These are phyloP conservation scores for Epinotia demarniana DNA, from an alignment of 2,888 invertebrate genomes.

Conservation along the genomic window DNA sequence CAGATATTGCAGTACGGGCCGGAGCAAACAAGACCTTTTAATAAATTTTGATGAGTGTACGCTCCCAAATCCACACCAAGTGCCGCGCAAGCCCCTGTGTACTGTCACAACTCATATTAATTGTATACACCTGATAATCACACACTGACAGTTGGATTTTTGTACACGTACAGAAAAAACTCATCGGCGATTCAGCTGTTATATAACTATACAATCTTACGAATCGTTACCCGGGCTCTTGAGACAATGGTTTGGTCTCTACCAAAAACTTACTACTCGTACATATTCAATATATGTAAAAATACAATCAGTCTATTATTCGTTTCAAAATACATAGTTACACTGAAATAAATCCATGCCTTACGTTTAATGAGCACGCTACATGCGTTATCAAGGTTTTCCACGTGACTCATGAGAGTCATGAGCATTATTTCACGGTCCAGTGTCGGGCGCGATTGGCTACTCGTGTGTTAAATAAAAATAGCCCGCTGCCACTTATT, in stretches of 20 bases:
- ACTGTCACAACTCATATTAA: conserved; percentile 71
- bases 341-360: conserved; percentile 42
- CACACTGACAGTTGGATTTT: conserved; percentile 36
- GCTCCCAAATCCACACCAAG: conserved; percentile 56
- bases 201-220: not conserved
- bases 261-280: not conserved
- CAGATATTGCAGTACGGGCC: conserved; percentile 45
- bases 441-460: conserved; percentile 30
- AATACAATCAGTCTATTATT: not conserved
- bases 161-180: not conserved
- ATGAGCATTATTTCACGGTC: conserved; percentile 32
- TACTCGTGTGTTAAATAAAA: conserved; percentile 36
- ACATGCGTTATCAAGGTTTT: conserved; percentile 41
- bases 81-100: conserved; percentile 50
- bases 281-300: too few relatives aligned
- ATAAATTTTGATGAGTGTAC: conserved; percentile 63
- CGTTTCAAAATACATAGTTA: not conserved
- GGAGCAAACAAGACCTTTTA: conserved; percentile 54
- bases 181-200: not conserved
- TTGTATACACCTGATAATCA: conserved; percentile 59
- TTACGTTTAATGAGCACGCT: conserved; percentile 53
- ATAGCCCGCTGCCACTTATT: conserved; percentile 31
- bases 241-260: not conserved
- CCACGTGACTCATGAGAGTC: conserved; percentile 28
- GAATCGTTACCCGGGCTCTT: not conserved